Percentiles rank a stretch among this genome's conserved stretches.
Conservation (phyloP, 2,888 invertebrate species). For the Diaprepes abbreviatus region DNA sequence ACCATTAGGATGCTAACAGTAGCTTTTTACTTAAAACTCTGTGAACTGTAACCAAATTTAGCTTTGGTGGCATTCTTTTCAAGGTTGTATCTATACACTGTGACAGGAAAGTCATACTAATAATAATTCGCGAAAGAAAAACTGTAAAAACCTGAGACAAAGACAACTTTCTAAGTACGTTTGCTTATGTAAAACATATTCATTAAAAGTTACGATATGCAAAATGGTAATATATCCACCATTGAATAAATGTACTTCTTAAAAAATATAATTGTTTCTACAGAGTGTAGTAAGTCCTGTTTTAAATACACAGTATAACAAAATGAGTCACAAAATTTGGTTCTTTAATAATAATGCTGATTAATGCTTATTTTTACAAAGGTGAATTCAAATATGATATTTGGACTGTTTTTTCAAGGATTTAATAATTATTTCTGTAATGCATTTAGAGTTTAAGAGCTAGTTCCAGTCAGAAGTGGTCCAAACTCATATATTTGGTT, state of each 20-base stretch:
- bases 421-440: too few relatives aligned
- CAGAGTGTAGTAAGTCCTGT: too few relatives aligned
- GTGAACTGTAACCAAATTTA: neutral
- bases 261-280: too few relatives aligned
- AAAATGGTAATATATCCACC: neutral
- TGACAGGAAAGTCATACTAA: constrained; percentile 3
- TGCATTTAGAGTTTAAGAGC: too few relatives aligned
- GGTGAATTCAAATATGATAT: too few relatives aligned
- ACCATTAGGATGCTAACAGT: neutral
- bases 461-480: too few relatives aligned
- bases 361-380: too few relatives aligned
- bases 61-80: neutral
- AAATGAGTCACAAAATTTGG: too few relatives aligned
- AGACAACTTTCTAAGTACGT: constrained; percentile 19
- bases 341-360: too few relatives aligned
- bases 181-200: constrained; percentile 10
- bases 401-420: too few relatives aligned
- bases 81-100: constrained; percentile 1
- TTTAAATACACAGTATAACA: too few relatives aligned
- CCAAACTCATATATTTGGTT: too few relatives aligned
- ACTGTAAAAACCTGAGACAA: neutral
- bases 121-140: constrained; percentile 5
- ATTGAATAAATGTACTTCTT: neutral
- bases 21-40: neutral
- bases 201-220: neutral